Base-by-base conservation (phyloP, 2,888 invertebrate species). In the Colostygia pectinataria region DNA sequence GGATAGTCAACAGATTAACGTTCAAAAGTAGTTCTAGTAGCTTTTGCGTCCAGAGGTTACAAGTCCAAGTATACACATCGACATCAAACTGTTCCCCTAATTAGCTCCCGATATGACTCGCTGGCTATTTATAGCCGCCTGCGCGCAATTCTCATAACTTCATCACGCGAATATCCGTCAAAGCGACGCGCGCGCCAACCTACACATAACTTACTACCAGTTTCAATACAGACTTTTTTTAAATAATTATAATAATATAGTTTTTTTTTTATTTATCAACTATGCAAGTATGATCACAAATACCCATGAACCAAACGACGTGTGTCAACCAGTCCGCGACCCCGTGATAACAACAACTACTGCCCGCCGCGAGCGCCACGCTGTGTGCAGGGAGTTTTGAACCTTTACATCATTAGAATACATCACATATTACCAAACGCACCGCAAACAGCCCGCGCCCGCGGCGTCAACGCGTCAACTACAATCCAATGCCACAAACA, bases 251-350 rank as follows among this genome's bases (percentile, higher is more conserved):
- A 78, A 78, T 84, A 83, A 80, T 83, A 83, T 80, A 85, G 74
- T 71, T 78, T 81, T 78, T 77, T 81, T 78, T 77, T 72, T 74
- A 75, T 81, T 77, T 77, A 85, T 79, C 74, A 84, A 82, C 84
- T 86, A 86, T 85, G 83, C 80, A 86, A 78, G 77, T 77, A 85
- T 82, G 84, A 86, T 87, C 87, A 88, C 87, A 87, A 74, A 83
- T 82, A 83, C 81, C 85, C 85, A 84, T 80, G 77, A 82, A 83
- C 84, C 84, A 74, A 83, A 82, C 80, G 82, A 83, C 82, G 81
- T 81, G 75, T 77, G 63, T 69, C 77, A 71, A 80, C n/a, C 77
- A 66, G 68, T 71, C 77, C 68, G 72, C 78, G 66, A 75, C 66
- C 71, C 15, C 66, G 51, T 70, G 74, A 72, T 80, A 83, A 82